A percentile compares a stretch with the other conserved stretches of the same genome.
Conservation (phyloP, 1,140 invertebrate genomes). For the Drosophila triauraria region DNA sequence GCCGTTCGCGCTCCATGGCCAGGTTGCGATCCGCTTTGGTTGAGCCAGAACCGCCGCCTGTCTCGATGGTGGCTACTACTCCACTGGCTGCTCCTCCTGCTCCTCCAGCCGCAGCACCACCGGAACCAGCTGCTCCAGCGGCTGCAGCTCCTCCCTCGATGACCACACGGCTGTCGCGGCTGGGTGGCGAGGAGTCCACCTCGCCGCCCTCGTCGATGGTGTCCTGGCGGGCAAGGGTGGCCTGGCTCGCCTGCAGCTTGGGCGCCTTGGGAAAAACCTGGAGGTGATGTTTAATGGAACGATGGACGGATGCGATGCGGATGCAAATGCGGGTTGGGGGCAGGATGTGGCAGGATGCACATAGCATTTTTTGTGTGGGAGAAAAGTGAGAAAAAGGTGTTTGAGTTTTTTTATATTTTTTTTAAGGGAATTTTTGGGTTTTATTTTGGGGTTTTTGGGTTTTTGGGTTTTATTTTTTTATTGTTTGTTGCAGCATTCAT, state of each 20-base stretch:
- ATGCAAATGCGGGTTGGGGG: conserved; percentile 47
- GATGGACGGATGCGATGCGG: conserved; percentile 58
- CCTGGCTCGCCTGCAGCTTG: conserved; percentile 88
- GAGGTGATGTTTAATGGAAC: conserved; percentile 72
- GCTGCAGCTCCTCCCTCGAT: conserved; percentile 62
- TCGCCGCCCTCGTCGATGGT: conserved; percentile 94
- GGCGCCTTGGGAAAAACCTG: conserved; percentile 90
- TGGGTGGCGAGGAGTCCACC: conserved; percentile 85
- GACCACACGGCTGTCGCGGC: conserved; percentile 74
- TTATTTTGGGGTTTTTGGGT: not conserved
- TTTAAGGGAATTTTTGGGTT: not conserved
- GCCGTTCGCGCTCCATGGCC: conserved; percentile 79
- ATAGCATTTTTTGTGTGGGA: conserved; percentile 29
- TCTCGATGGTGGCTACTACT: conserved; percentile 9
- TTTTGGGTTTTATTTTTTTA: not conserved
- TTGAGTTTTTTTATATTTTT: conserved; percentile 36
- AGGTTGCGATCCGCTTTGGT: conserved; percentile 70
- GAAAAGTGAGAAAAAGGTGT: conserved; percentile 71
- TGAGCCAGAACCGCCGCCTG: not conserved
- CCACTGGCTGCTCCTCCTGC: not conserved
- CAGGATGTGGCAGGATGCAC: conserved; percentile 41
- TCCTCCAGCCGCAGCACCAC: not conserved
- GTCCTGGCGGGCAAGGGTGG: conserved; percentile 88
- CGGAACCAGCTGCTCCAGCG: not conserved
- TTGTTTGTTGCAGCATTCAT: conserved; percentile 50